Conservation (phyloP, 2,113 vertebrate genomes). For the Saccopteryx leptura region DNA sequence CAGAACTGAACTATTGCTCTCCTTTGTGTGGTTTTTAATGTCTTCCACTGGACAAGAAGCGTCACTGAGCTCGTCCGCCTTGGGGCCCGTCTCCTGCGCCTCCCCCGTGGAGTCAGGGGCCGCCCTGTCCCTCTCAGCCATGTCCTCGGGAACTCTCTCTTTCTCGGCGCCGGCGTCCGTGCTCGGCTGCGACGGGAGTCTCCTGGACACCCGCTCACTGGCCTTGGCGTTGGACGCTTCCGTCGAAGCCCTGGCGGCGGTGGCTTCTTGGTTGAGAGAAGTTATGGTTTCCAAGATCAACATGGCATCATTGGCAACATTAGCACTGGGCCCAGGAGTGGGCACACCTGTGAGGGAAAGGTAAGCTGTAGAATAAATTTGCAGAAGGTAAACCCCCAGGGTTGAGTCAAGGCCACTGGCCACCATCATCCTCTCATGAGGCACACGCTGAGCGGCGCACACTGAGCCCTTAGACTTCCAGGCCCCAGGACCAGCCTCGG, state of each 20-base stretch:
- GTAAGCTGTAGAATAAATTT: neutral
- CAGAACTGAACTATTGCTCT: constrained; percentile 77
- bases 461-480: neutral
- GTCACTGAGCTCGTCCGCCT: constrained; percentile 87
- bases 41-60: constrained; percentile 87
- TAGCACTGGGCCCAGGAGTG: constrained; percentile 85
- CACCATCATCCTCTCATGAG: neutral
- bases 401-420: neutral
- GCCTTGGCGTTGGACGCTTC: constrained; percentile 86
- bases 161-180: constrained; percentile 86
- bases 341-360: constrained; percentile 85
- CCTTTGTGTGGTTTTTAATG: constrained; percentile 85
- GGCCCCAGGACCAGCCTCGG: neutral
- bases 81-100: constrained; percentile 85
- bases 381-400: neutral
- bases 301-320: constrained; percentile 92
- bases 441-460: accelerated
- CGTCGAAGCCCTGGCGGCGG: constrained; percentile 89
- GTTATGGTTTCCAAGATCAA: constrained; percentile 96
- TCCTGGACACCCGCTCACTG: constrained; percentile 87
- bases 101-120: constrained; percentile 85
- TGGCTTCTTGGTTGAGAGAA: constrained; percentile 96
- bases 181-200: constrained; percentile 84
- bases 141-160: constrained; percentile 86
- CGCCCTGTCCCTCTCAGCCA: constrained; percentile 88